Percentiles rank a stretch among this genome's conserved stretches.
These are phyloP conservation scores for Orientallactaga bullata DNA, from an alignment of 2,113 vertebrate genomes.

Conservation along the genomic window DNA sequence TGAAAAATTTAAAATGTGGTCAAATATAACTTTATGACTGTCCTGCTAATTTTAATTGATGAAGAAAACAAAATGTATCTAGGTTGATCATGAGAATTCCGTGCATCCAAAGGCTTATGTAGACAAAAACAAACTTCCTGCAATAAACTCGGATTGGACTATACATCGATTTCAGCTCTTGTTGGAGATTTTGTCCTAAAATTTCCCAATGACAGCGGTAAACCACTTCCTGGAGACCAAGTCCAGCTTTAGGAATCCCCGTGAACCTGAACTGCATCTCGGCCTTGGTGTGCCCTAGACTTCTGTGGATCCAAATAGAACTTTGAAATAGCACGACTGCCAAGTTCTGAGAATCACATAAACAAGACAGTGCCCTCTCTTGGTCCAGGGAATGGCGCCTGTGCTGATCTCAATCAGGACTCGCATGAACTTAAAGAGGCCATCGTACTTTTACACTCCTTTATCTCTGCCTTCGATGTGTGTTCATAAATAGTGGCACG, in stretches of 20 bases:
- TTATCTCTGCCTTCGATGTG: constrained; percentile 43
- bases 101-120: not conserved
- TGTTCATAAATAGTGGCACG: constrained; percentile 18
- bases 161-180: constrained; percentile 26
- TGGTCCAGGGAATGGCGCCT: not conserved
- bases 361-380: not conserved
- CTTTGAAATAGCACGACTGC: constrained; percentile 41
- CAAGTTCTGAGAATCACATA: not conserved
- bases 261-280: constrained; percentile 21
- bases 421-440: constrained; percentile 10
- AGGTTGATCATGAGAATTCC: not conserved
- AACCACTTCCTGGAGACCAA: constrained; percentile 39
- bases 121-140: not conserved
- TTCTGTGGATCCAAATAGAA: constrained; percentile 24
- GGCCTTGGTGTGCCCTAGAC: not conserved
- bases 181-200: constrained; percentile 39
- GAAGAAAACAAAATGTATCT: not conserved
- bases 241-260: not conserved
- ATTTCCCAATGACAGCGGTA: constrained; percentile 61
- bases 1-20: not conserved
- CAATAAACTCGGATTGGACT: not conserved
- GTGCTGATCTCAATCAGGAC: constrained; percentile 68
- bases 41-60: not conserved
- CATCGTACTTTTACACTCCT: not conserved
- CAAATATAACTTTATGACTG: not conserved